phyloP scores from a whole-genome alignment of 2,113 vertebrate species.

The Riparia riparia region DNA sequence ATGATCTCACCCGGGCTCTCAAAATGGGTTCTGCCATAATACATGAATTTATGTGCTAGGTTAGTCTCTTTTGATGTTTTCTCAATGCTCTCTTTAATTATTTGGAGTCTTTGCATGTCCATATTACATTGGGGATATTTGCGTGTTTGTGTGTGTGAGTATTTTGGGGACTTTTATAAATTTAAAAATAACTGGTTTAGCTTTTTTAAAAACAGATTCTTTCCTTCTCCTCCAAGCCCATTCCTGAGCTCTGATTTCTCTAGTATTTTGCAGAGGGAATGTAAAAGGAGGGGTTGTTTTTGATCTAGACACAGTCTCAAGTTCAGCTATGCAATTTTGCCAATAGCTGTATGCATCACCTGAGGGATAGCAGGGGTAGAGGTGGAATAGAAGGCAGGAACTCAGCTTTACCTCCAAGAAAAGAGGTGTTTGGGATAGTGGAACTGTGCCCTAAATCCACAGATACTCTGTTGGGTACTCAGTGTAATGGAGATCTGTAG shows the following conservation, averaged over 20 bases:
- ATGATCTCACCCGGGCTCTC: neutral
- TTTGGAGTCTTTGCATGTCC: neutral
- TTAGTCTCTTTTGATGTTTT: neutral
- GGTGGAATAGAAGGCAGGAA: neutral
- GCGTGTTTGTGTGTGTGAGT: neutral
- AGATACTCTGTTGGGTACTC: neutral
- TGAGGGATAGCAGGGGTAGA: neutral
- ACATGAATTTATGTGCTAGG: neutral
- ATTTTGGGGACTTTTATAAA: neutral
- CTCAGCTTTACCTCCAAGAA: neutral
- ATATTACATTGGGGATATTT: accelerated
- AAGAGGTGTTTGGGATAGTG: neutral
- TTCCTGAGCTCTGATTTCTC: neutral
- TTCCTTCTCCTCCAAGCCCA: neutral
- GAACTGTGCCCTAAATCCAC: neutral
- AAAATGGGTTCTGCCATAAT: neutral
- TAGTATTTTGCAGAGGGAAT: neutral
- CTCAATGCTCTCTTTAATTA: neutral
- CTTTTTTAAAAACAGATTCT: neutral
- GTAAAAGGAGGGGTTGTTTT: neutral
- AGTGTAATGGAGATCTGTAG: neutral
- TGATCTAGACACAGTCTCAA: neutral
- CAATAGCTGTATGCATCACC: neutral
- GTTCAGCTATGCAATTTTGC: neutral
- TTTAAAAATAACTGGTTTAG: neutral